These are phyloP conservation scores for Lapara coniferarum DNA, from an alignment of 2,888 invertebrate genomes.

Conservation along the genomic window DNA sequence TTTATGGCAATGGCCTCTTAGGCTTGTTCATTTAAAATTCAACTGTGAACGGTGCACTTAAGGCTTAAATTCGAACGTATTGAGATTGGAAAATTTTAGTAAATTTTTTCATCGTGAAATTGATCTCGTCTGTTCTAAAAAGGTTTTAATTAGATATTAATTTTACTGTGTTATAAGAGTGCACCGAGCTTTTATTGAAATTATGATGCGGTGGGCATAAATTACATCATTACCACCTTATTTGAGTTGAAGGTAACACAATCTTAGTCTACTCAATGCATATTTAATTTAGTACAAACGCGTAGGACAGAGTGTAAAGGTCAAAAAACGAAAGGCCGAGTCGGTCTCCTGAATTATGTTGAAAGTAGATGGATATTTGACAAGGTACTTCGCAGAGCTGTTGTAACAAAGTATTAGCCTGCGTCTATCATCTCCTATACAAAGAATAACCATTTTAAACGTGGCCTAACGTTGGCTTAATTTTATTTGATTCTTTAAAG, in stretches of 20 bases:
- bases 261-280: not conserved
- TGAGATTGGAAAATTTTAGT: constrained; percentile 50
- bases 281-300: constrained; percentile 9
- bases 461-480: too few relatives aligned
- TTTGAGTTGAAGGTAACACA: not conserved
- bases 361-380: not conserved
- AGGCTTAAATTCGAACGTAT: constrained; percentile 35
- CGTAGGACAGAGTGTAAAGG: not conserved
- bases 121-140: constrained; percentile 39
- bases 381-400: not conserved
- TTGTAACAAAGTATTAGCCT: not conserved
- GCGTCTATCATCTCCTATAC: not conserved
- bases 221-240: not conserved
- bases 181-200: constrained; percentile 5
- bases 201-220: not conserved
- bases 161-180: constrained; percentile 26
- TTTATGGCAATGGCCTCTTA: constrained; percentile 75
- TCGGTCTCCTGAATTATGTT: constrained; percentile 1
- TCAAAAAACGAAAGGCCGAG: constrained; percentile 6
- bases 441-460: too few relatives aligned
- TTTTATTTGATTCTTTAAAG: too few relatives aligned
- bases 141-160: constrained; percentile 37
- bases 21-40: constrained; percentile 50
- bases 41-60: constrained; percentile 45
- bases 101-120: constrained; percentile 50